Conservation (phyloP, 2,113 vertebrate genomes). For the Oreotrochilus melanogaster region DNA sequence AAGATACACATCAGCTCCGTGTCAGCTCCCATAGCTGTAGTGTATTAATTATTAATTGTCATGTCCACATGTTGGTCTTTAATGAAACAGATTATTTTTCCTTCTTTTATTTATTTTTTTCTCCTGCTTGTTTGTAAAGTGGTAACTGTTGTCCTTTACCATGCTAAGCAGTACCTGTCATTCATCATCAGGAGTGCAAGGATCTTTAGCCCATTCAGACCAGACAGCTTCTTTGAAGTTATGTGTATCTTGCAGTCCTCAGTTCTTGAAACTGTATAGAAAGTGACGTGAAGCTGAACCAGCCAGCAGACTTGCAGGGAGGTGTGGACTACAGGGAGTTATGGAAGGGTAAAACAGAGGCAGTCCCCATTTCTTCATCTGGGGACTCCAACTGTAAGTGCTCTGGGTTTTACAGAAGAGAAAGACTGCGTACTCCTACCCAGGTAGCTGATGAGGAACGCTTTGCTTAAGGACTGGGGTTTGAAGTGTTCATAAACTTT, state of each 20-base stretch:
- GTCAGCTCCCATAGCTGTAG: neutral
- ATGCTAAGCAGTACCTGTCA: neutral
- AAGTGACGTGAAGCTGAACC: neutral
- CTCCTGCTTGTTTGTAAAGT: neutral
- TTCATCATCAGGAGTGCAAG: neutral
- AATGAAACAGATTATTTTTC: neutral
- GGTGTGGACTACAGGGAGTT: neutral
- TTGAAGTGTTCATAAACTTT: neutral
- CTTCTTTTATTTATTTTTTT: no score
- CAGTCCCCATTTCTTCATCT: neutral
- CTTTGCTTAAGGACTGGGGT: neutral
- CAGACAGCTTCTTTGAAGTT: neutral
- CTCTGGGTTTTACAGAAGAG: neutral
- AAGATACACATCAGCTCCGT: neutral
- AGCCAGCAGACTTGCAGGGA: neutral
- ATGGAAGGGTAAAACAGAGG: rapidly evolving
- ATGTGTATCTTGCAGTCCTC: neutral
- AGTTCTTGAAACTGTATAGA: neutral
- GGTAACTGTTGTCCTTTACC: neutral
- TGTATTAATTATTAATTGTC: neutral
- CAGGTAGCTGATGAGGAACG: neutral
- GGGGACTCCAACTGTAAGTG: rapidly evolving
- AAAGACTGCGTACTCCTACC: neutral
- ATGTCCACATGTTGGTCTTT: neutral
- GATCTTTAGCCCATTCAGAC: neutral